Evolutionary conservation across 1,140 invertebrate species (phyloP).

Genomic region (Micrasema longulum): DNA sequence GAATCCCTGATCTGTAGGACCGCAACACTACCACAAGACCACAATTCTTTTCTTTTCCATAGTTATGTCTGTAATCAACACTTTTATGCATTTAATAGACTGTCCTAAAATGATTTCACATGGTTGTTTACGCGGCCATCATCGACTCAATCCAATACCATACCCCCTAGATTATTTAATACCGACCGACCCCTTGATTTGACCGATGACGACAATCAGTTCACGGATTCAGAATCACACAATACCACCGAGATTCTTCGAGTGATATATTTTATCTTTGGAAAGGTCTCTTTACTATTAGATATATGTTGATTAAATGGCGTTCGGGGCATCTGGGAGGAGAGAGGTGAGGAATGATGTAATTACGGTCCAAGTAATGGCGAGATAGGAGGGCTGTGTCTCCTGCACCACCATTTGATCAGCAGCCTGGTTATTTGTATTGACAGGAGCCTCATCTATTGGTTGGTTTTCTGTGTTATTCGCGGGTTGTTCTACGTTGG

Average conservation of each 20-base stretch:
- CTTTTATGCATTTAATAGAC: no score
- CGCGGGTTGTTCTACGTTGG: constrained; percentile 41
- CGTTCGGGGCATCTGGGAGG: constrained; percentile 75
- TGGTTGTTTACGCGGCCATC: no score
- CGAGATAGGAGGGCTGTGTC: constrained; percentile 72
- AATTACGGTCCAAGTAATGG: constrained; percentile 81
- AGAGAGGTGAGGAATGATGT: constrained; percentile 82
- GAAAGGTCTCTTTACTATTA: not conserved
- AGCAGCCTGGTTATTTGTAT: constrained; percentile 53
- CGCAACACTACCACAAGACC: no score
- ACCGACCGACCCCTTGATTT: no score
- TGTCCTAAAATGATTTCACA: no score
- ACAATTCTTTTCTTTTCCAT: no score
- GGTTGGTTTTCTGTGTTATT: constrained; percentile 45
- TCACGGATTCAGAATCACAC: constrained; percentile 7
- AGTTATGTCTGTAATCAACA: no score
- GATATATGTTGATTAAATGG: no score
- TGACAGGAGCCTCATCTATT: constrained; percentile 47
- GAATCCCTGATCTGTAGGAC: no score
- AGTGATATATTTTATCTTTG: constrained; percentile 2
- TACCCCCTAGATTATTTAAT: no score
- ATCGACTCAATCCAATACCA: no score
- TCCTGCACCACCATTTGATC: constrained; percentile 57
- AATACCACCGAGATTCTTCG: constrained; percentile 14
- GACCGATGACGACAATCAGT: no score